These are phyloP conservation scores for Aspidiotus rigidus DNA, from an alignment of 2,888 invertebrate species.

Conservation along the genomic window DNA sequence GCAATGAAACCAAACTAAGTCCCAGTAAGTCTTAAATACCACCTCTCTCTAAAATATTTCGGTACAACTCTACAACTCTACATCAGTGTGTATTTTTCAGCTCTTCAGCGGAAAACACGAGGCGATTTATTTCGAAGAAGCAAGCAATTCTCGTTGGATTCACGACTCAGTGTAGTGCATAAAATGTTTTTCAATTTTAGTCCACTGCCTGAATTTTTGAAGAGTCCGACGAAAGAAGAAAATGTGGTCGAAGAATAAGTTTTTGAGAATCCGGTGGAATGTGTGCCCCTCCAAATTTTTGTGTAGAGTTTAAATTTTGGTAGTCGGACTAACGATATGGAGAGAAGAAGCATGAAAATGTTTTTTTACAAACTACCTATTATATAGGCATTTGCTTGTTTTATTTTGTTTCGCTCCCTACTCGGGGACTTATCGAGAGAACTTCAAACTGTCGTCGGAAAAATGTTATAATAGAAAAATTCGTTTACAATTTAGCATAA, in stretches of 20 bases:
- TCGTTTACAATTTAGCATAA: too few relatives aligned
- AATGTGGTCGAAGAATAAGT: slow-evolving; percentile 19
- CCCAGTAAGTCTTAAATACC: slow-evolving; percentile 51
- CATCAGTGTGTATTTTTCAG: slow-evolving; percentile 10
- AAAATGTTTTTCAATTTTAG: slow-evolving; percentile 40
- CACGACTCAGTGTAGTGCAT: slow-evolving; percentile 80
- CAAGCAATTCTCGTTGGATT: slow-evolving; percentile 83
- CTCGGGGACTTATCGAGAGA: too few relatives aligned
- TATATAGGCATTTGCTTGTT: too few relatives aligned
- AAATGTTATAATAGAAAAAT: too few relatives aligned
- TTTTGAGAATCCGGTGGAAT: too few relatives aligned
- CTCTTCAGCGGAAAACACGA: slow-evolving; percentile 20
- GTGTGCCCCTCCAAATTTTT: too few relatives aligned
- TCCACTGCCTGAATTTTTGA: slow-evolving; percentile 20
- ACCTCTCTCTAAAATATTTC: not conserved
- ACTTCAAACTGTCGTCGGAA: too few relatives aligned
- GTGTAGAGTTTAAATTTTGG: too few relatives aligned
- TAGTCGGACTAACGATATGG: too few relatives aligned
- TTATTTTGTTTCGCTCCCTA: too few relatives aligned
- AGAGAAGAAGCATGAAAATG: too few relatives aligned
- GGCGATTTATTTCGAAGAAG: slow-evolving; percentile 45
- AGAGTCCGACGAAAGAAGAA: slow-evolving; percentile 23
- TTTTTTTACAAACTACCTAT: too few relatives aligned
- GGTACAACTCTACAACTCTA: not conserved
- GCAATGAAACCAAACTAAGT: slow-evolving; percentile 64